Percentiles rank a stretch among this genome's conserved stretches.
These are phyloP conservation scores for Lepisosteus osseus DNA, from an alignment of 2,113 vertebrate genomes.

Conservation along the genomic window DNA sequence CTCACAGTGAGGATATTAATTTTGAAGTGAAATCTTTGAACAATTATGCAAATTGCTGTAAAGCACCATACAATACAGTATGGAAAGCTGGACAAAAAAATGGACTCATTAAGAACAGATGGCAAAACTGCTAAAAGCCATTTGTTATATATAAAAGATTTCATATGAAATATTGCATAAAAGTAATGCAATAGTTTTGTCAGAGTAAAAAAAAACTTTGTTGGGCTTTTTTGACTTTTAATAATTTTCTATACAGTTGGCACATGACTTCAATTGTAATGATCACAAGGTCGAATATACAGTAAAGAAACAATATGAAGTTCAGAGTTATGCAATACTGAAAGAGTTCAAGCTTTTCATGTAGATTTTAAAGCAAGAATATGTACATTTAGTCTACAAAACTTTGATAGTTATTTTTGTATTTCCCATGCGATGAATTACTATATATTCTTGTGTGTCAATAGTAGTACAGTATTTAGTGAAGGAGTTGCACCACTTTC, in stretches of 20 bases:
- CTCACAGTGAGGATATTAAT: conserved; percentile 87
- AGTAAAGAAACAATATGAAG: too few species aligned
- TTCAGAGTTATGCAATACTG: too few species aligned
- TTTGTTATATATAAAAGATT: conserved; percentile 63
- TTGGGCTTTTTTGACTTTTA: conserved; percentile 52
- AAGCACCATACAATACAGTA: conserved; percentile 88
- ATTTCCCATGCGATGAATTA: too few species aligned
- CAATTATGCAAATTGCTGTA: conserved; percentile 94
- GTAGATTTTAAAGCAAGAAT: too few species aligned
- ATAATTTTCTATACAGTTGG: conserved; percentile 48
- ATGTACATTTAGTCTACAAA: too few species aligned
- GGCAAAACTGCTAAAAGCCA: conserved; percentile 78
- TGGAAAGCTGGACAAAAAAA: conserved; percentile 89
- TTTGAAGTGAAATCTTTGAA: conserved; percentile 91
- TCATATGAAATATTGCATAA: conserved; percentile 57
- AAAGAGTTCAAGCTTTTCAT: too few species aligned
- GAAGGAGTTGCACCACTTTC: too few species aligned
- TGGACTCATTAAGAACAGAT: conserved; percentile 97
- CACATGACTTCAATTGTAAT: conserved; percentile 45
- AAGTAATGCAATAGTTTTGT: conserved; percentile 62
- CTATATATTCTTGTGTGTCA: too few species aligned
- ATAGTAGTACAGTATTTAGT: too few species aligned
- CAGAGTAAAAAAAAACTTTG: conserved; percentile 53
- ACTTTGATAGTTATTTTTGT: too few species aligned
- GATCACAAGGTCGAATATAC: not conserved